Evolutionary conservation across 53 echinoderm and acorn worm genomes (phyloP), one percentile per base, ranked within the genome.

Genomic region (Holothuria scabra): DNA sequence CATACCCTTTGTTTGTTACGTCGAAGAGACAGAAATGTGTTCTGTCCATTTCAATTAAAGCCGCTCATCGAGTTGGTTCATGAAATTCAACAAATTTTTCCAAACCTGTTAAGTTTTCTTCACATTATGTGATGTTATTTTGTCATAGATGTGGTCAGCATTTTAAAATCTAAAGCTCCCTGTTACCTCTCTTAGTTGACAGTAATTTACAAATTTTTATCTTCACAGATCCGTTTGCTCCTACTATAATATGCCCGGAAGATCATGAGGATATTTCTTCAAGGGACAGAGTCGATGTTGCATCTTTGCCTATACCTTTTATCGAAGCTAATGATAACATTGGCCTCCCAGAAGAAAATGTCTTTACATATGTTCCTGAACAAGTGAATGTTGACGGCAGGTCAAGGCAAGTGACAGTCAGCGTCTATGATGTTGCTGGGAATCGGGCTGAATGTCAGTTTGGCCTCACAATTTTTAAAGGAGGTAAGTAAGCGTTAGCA

Each of bases 401-500:
- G 25, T 21, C 22, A 13, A 23, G 20, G 62, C 34, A 9, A 23
- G 34, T 81, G 23, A 64, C 65, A 0, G 82, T 64, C 1, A 64
- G 38, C 22, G 38, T 37, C n/a, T 81, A 63, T 30, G 82, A 81
- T 38, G 11, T 24, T 6, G 44, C 37, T 60, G 65, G 82, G 22
- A 81, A 81, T 48, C 25, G 12, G 20, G 64, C 14, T 13, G 82
- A 63, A 33, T 89, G 90, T 38, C 28, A 71, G 31, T 89, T 89
- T 65, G 59, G 33, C 8, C 84, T 89, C 16, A 89, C 85, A 7
- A 26, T 89, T 8, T 33, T 81, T 28, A 46, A 18, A 55, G 60
- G 64, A 72, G 85, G 90, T 89, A 82, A 56, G 76, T 18, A 52
- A 52, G 18, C 18, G 18, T 9, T 3, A 16, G 4, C 18, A 3